phyloP scores from a whole-genome alignment of 2,888 invertebrate species.

The Morpho deidamia region DNA sequence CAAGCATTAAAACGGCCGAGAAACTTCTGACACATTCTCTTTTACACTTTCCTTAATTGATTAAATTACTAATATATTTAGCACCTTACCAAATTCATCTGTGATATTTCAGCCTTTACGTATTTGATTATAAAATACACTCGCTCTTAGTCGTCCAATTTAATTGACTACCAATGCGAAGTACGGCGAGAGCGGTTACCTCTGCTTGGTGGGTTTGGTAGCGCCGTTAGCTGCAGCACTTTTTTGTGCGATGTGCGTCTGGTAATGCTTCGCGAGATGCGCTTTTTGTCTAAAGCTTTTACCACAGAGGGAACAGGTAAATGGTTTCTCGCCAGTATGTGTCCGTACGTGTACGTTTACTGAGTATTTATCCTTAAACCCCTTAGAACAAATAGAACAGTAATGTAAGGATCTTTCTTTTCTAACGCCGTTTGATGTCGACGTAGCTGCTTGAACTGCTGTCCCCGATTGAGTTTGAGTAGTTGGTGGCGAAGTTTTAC shows the following conservation, averaged over 20 bases:
- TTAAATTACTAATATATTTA: constrained; percentile 65
- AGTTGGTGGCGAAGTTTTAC: constrained; percentile 68
- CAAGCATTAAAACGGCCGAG: constrained; percentile 61
- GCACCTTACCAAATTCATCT: constrained; percentile 75
- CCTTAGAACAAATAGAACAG: constrained; percentile 95
- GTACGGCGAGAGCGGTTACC: constrained; percentile 52
- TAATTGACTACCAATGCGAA: constrained; percentile 61
- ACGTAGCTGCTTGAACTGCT: constrained; percentile 73
- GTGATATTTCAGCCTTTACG: constrained; percentile 74
- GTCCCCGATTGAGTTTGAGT: constrained; percentile 55
- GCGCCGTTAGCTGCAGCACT: constrained; percentile 82
- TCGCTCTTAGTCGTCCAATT: constrained; percentile 55
- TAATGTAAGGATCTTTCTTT: constrained; percentile 94
- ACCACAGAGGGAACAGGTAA: constrained; percentile 95
- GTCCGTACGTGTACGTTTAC: constrained; percentile 98
- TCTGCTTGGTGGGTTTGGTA: constrained; percentile 75
- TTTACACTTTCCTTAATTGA: constrained; percentile 55
- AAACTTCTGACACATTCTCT: constrained; percentile 41
- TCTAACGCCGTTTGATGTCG: constrained; percentile 84
- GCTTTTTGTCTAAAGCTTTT: constrained; percentile 96
- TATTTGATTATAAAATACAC: constrained; percentile 54
- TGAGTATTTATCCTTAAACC: constrained; percentile 97
- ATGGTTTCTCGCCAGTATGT: constrained; percentile 98
- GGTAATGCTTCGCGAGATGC: constrained; percentile 94
- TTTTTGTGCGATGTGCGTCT: constrained; percentile 94